A percentile compares a stretch with the other conserved stretches of the same genome.
phyloP scores from a whole-genome alignment of 2,888 invertebrate species.

The Andrena bicolor region DNA sequence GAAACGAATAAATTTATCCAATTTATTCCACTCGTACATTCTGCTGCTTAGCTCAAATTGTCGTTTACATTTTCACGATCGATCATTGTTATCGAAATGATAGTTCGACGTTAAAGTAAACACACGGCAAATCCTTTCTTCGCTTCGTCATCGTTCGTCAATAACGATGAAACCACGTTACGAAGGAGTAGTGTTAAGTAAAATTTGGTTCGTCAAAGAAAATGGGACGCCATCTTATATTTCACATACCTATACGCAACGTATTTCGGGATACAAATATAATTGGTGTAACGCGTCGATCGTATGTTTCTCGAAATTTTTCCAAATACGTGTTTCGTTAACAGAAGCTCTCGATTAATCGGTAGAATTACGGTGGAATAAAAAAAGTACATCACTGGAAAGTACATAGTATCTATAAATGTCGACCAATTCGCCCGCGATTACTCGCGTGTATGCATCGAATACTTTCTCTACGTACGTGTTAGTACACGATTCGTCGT shows the following conservation, averaged over 20 bases:
- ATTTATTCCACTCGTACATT: constrained; percentile 52
- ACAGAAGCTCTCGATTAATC: constrained; percentile 21
- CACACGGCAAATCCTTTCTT: background rate
- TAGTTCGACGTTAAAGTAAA: background rate
- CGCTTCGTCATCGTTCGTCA: background rate
- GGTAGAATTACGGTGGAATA: constrained; percentile 36
- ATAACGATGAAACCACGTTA: background rate
- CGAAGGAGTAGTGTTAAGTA: background rate
- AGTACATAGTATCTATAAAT: constrained; percentile 20
- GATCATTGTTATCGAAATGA: background rate
- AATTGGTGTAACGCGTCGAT: background rate
- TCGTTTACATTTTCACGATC: constrained; percentile 19
- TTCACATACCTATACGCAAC: background rate
- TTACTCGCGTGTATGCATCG: background rate
- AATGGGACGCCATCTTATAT: background rate
- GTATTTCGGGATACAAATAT: background rate
- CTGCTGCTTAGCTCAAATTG: constrained; percentile 28
- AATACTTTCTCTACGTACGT: constrained; percentile 2
- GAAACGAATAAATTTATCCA: constrained; percentile 38
- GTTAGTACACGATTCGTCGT: background rate
- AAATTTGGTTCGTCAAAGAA: constrained; percentile 6
- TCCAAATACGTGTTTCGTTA: constrained; percentile 24
- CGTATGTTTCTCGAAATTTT: background rate
- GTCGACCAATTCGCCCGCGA: constrained; percentile 6
- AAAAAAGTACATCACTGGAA: constrained; percentile 26